Conservation (phyloP, 1,140 invertebrate genomes). For the Orchestia grillus region DNA sequence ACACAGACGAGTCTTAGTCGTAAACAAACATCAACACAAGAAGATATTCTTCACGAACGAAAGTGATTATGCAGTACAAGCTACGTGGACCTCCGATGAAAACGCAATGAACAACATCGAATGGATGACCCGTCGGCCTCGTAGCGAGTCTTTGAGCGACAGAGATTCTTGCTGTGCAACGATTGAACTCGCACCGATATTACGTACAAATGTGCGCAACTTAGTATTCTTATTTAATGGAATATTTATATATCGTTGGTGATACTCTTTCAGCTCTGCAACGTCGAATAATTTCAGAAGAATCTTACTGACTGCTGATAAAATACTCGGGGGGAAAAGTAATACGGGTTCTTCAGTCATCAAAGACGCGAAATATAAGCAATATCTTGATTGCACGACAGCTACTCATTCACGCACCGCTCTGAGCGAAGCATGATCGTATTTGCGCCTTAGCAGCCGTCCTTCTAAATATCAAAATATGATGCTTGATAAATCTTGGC, state of each 20-base stretch:
- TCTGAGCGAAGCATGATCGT: neutral
- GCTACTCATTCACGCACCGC: neutral
- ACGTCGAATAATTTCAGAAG: neutral
- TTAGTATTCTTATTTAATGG: neutral
- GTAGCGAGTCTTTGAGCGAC: constrained; percentile 8
- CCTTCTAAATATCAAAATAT: neutral
- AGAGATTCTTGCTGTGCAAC: neutral
- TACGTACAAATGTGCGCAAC: neutral
- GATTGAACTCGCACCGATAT: neutral
- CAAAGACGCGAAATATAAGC: neutral
- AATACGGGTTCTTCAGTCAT: neutral
- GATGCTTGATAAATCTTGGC: neutral
- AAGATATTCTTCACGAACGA: neutral
- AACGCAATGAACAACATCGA: neutral
- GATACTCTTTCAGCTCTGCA: neutral
- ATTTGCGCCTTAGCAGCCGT: neutral
- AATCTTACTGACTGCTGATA: neutral
- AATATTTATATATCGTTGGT: neutral
- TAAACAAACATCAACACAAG: neutral
- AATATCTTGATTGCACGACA: neutral
- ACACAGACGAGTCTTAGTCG: neutral
- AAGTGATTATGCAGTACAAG: neutral
- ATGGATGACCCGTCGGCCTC: neutral
- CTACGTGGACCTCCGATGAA: neutral
- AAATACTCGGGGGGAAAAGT: neutral